phyloP scores from a whole-genome alignment of 2,797 vertebrate species.

The Australoheros facetus region DNA sequence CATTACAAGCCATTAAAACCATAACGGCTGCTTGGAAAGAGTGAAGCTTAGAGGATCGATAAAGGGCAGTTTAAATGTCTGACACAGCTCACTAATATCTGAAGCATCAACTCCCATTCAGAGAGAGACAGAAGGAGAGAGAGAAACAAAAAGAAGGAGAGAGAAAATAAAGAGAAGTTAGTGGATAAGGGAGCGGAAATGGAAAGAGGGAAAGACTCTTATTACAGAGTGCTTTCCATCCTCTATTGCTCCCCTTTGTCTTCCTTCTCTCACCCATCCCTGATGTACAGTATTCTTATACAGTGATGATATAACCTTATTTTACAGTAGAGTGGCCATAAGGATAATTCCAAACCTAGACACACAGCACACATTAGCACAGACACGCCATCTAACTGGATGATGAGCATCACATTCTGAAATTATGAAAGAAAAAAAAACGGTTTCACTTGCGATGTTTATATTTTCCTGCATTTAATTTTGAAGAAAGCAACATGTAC shows the following conservation, averaged over 20 bases:
- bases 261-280: conserved; percentile 15
- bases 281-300: conserved; percentile 21
- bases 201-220: conserved; percentile 48
- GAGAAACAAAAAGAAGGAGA: neutral
- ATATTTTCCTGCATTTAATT: neutral
- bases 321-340: conserved; percentile 2
- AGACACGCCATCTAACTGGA: neutral
- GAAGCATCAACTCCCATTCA: conserved; percentile 77
- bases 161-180: conserved; percentile 17
- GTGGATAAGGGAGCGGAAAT: conserved; percentile 58
- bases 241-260: conserved; percentile 29
- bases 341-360: conserved; percentile 18
- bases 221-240: conserved; percentile 51
- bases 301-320: conserved; percentile 28
- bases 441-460: neutral
- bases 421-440: neutral
- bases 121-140: conserved; percentile 36
- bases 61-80: conserved; percentile 82
- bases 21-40: conserved; percentile 75
- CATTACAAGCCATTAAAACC: conserved; percentile 84
- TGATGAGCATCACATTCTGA: neutral
- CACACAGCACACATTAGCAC: conserved; percentile 3
- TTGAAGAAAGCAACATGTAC: neutral
- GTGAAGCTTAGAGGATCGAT: conserved; percentile 77
- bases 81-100: conserved; percentile 83